Conservation (phyloP, 2,888 invertebrate genomes). For the Latrodectus hesperus region DNA sequence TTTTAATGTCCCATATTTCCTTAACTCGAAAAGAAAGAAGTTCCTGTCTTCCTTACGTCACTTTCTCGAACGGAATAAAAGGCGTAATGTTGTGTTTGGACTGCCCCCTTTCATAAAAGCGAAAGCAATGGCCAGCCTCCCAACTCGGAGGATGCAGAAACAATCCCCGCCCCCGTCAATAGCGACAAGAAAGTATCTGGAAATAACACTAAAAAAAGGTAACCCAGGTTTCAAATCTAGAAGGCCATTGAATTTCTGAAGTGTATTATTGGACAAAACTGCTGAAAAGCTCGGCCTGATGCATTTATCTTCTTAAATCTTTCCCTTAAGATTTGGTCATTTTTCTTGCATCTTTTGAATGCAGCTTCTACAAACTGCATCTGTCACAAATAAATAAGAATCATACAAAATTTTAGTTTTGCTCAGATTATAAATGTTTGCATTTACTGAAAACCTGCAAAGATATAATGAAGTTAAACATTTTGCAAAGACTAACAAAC, state of each 20-base stretch:
- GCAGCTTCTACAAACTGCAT: too few species aligned
- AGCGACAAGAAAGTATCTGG: neutral
- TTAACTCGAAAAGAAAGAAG: neutral
- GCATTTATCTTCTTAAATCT: neutral
- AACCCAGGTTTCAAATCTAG: neutral
- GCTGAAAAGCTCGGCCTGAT: neutral
- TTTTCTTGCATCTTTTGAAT: too few species aligned
- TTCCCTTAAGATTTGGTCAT: too few species aligned
- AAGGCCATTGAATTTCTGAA: neutral
- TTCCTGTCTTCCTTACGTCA: neutral
- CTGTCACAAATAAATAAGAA: too few species aligned
- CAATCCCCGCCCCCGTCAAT: conserved; percentile 8
- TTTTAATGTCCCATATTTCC: conserved; percentile 10
- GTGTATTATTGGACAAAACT: too few species aligned
- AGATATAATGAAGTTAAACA: too few species aligned
- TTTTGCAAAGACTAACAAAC: too few species aligned
- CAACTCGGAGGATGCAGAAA: conserved; percentile 33
- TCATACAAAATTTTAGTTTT: too few species aligned
- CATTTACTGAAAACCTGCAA: too few species aligned
- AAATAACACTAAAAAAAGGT: conserved; percentile 1
- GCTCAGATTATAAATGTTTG: too few species aligned
- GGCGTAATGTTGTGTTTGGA: neutral
- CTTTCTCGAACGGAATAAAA: neutral
- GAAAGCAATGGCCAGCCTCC: conserved; percentile 17
- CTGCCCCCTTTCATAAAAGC: conserved; percentile 2